Evolutionary conservation across 1,140 invertebrate species (phyloP), one percentile per base, ranked within the genome.

Genomic region (Caenorhabditis inopinata): DNA sequence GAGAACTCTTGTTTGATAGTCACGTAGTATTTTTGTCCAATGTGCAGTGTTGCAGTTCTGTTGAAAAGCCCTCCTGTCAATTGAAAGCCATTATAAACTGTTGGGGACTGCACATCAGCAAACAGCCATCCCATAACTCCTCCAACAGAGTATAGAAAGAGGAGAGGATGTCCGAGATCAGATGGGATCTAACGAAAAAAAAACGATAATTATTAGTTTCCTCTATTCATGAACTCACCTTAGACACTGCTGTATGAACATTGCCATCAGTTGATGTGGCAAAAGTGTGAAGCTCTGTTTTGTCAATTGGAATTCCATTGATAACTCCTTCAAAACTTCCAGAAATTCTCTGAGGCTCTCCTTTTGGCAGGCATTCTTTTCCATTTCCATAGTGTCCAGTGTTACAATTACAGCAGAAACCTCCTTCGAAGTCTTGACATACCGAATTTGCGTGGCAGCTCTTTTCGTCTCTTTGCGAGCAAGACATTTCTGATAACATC

Each of bases 61-160:
- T 84, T 84, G 51, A 84, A 84, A 4, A 83, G 29, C n/a, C 82
- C 83, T n/a, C 83, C 83, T 47, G 83, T 84, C 42, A 84, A 42
- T 74, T 84, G 53, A 74, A 84, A 83, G 27, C 83, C 84, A 51
- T 83, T 84, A 25, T 79, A 42, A 6, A 68, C 79, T n/a, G 16
- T 46, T 21, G 82, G 21, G n/a, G 23, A 27, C 49, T 51, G 45
- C 38, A 74, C 93, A 93, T 85, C 93, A 12, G 96, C 94, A 89
- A 97, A 97, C 0, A 97, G 89, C 94, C 95, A 98, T 11, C 94
- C 94, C 62, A 96, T 92, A 0, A 94, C 91, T 21, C 92, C 91
- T 3, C 94, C 94, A 4, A 97, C 88, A 5, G 93, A 91, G 79
- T 93, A 92, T 0, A 96, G 89, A 21, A 94, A 91, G 87, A 95